Evolutionary conservation across 2,113 vertebrate genomes (phyloP).

Genomic region (human): GRCh38 chr1:58180501-58181000

Average conservation of each 20-base stretch:
- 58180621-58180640: not conserved
- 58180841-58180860: not conserved
- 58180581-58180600: not conserved
- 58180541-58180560: too few relatives aligned
- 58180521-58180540: too few relatives aligned
- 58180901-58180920: not conserved
- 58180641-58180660: not conserved
- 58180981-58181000: not conserved
- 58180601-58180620: not conserved
- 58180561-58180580: too few relatives aligned
- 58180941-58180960: not conserved
- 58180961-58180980: not conserved
- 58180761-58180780: not conserved
- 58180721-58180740: not conserved
- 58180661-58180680: not conserved
- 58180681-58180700: not conserved
- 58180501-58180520: too few relatives aligned
- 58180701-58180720: not conserved
- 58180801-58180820: not conserved
- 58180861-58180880: not conserved
- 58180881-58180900: not conserved
- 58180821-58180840: not conserved
- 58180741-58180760: not conserved
- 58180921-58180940: not conserved
- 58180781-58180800: not conserved